Evolutionary conservation across 2,888 invertebrate species (phyloP), one percentile per base, ranked within the genome.

Genomic region (Cancer borealis): DNA sequence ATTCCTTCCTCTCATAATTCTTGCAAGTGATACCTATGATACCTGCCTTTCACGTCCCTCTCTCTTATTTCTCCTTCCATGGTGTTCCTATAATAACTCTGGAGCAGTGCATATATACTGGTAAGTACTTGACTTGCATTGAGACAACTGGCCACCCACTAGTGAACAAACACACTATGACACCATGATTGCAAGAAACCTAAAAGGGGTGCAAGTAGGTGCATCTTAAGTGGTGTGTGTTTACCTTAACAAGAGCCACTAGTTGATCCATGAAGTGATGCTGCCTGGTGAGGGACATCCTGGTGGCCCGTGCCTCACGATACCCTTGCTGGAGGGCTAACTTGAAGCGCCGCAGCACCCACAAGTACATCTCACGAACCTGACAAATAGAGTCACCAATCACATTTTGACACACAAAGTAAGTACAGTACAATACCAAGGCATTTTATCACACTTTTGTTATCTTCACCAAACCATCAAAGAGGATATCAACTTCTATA

Each of bases 251-350:
- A 39, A 99, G 97, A 96, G 97, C 97, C 0, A 99, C 99, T 26
- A 99, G 97, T 96, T 98, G 98, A 96, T 99, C 98, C 92, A 99
- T 98, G 96, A 99, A 99, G 91, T 98, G 97, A 96, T 99, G 98
- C 96, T 99, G 99, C 21, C 98, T 97, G 0, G 97, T 97, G 46
- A 99, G 97, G 96, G 98, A 98, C 0, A 98, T 97, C 49, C 93
- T 92, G 39, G 93, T 92, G 26, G 54, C 66, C 49, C 92, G 84
- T 6, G 95, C 92, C 46, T 93, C 93, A 30, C 90, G n/a, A 79
- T 90, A 90, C 10, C 95, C 93, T 47, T 92, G 92, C 47, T 94
- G 93, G 17, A 95, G 95, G 12, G 93, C 93, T n/a, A 93, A 88
- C 46, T 92, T 93, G 92, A 99, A 99, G 96, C 98, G 98, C 96